Evolutionary conservation across 2,113 vertebrate species (phyloP).

Genomic region (Crocuta crocuta): DNA sequence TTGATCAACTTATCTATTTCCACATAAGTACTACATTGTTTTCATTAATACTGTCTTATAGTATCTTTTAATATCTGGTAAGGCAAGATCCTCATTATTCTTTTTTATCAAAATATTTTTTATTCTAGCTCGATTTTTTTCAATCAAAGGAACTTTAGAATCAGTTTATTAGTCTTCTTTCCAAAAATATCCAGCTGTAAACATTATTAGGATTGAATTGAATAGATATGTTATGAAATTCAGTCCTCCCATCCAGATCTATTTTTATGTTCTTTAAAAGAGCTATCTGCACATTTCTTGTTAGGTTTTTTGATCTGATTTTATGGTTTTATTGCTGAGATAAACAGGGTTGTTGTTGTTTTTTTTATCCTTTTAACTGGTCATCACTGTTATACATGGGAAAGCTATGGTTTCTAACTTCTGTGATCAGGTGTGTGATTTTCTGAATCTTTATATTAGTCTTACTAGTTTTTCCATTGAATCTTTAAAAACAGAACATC

Average conservation of each 20-base stretch:
- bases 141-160: background rate
- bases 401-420: background rate
- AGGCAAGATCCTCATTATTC: background rate
- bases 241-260: background rate
- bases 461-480: background rate
- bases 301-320: background rate
- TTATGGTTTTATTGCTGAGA: background rate
- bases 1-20: background rate
- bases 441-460: background rate
- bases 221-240: background rate
- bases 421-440: background rate
- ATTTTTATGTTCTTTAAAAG: background rate
- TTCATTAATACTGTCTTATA: background rate
- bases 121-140: background rate
- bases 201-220: background rate
- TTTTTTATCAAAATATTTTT: constrained; percentile 20
- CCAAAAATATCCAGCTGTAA: background rate
- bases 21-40: background rate
- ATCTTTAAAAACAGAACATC: background rate
- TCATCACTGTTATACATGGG: background rate
- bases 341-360: background rate
- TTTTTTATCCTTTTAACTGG: background rate
- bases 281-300: background rate
- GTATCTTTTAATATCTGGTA: background rate
- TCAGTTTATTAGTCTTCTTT: background rate